phyloP scores from a whole-genome alignment of 2,113 vertebrate genomes.

The Carollia perspicillata region DNA sequence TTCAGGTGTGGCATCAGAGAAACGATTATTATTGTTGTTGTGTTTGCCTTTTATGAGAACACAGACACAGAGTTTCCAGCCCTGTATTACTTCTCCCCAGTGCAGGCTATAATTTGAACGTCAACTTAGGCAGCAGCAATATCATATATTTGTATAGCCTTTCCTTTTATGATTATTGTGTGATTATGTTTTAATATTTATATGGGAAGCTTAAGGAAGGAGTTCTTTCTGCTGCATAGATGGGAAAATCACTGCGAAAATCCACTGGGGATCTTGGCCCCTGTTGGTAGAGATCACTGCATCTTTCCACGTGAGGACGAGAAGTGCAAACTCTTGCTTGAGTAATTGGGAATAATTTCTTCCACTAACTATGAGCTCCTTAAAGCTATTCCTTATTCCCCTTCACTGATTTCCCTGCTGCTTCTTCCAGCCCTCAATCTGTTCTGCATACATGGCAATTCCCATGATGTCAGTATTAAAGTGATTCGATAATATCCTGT shows the following conservation, averaged over 20 bases:
- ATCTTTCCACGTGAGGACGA: not conserved
- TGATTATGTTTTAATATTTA: not conserved
- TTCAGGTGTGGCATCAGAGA: constrained; percentile 42
- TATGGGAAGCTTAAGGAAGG: not conserved
- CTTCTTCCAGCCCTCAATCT: not conserved
- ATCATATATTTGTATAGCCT: not conserved
- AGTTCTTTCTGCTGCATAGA: not conserved
- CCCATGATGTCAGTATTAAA: not conserved
- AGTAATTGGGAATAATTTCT: not conserved
- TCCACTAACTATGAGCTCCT: not conserved
- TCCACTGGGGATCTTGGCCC: not conserved
- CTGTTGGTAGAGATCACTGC: not conserved
- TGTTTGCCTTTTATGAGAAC: constrained; percentile 36
- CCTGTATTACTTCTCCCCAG: not conserved
- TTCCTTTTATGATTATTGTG: not conserved
- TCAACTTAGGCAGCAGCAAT: not conserved
- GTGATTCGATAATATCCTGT: not conserved
- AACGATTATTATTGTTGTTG: not conserved
- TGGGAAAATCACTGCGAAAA: not conserved
- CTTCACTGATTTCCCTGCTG: not conserved
- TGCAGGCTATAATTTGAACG: not conserved
- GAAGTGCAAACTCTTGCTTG: not conserved
- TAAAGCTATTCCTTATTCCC: not conserved
- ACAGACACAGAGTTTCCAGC: not conserved
- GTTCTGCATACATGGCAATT: not conserved